Evolutionary conservation across 2,113 vertebrate species (phyloP), one percentile per base, ranked within the genome.

Genomic region (Otus sunia): DNA sequence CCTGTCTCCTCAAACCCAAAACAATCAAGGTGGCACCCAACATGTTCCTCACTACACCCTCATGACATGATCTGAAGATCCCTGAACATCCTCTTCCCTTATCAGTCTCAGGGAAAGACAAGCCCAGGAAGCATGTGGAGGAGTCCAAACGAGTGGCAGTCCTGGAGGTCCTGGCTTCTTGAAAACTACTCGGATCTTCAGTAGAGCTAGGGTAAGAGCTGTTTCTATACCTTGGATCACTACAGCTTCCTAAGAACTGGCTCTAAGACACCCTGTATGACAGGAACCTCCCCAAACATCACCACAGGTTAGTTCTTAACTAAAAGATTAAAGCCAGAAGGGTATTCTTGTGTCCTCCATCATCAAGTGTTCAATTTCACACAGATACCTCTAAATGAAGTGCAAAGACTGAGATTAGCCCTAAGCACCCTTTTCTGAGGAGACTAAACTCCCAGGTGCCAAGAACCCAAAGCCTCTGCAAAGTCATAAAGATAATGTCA

Each of bases 1-100:
- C 14, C 36, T 56, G 29, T 11, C 34, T 86, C 45, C 18, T 64
- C 55, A 89, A 80, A 91, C 12, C 3, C 4, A 10, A 45, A 90
- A 55, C 18, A 79, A 56, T 18, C 39, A 62, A 20, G 2, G 5
- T n/a, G 32, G 59, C 30, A 89, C 16, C 18, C 1, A 0, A 12
- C 11, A 30, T 8, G 20, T 25, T 92, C 50, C 63, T 86, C 55
- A 29, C 53, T 67, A 27, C 37, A 50, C 26, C 37, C 43, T 78
- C 55, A 27, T 32, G 9, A 27, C 4, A 12, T 20, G 30, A 62
- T 53, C 80, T 62, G 27, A 58, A 20, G 47, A 66, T 27, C 27
- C 58, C 86, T 84, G 41, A 89, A 66, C 45, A 29, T 27, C 39
- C 3, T 73, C 12, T 77, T 77, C 11, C 30, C 17, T 5, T 22